Percentiles rank a stretch among this genome's conserved stretches.
Evolutionary conservation across 2,797 vertebrate genomes (phyloP).

Genomic region (Otolemur crassicaudatus): DNA sequence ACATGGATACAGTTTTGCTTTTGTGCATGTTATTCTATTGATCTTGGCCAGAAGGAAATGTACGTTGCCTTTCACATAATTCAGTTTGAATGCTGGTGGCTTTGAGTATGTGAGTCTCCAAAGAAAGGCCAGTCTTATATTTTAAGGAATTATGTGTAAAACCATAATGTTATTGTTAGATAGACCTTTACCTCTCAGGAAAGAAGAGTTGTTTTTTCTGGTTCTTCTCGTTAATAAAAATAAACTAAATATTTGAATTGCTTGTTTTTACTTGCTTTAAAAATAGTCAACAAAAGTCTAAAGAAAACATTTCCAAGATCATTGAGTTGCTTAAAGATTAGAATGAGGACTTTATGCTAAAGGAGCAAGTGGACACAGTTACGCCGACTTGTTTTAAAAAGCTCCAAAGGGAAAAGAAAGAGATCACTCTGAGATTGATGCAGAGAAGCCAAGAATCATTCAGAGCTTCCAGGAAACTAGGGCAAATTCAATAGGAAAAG

Average conservation of each 20-base stretch:
- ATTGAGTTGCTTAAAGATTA: conserved; percentile 29
- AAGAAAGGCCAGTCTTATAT: conserved; percentile 10
- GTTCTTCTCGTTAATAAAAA: conserved; percentile 61
- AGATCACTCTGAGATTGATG: not conserved
- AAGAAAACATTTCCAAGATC: conserved; percentile 62
- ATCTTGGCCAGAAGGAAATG: conserved; percentile 17
- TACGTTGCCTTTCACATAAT: not conserved
- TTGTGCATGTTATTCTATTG: not conserved
- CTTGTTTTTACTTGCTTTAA: conserved; percentile 67
- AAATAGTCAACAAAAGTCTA: conserved; percentile 59
- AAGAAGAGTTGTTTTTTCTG: not conserved
- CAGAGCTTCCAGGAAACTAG: not conserved
- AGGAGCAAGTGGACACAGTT: conserved; percentile 48
- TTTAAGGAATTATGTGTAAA: conserved; percentile 53
- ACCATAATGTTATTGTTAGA: conserved; percentile 39
- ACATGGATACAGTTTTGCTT: not conserved
- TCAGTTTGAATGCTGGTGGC: not conserved
- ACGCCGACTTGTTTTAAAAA: conserved; percentile 59
- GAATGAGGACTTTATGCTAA: conserved; percentile 61
- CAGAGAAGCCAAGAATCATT: conserved; percentile 62
- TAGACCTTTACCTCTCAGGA: conserved; percentile 23
- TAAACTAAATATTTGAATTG: conserved; percentile 61
- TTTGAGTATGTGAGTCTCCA: not conserved
- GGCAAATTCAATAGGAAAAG: conserved; percentile 19
- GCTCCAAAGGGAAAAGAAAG: not conserved